These are phyloP conservation scores for Halcyon malimbica DNA, from an alignment of 2,113 vertebrate species.

Conservation along the genomic window DNA sequence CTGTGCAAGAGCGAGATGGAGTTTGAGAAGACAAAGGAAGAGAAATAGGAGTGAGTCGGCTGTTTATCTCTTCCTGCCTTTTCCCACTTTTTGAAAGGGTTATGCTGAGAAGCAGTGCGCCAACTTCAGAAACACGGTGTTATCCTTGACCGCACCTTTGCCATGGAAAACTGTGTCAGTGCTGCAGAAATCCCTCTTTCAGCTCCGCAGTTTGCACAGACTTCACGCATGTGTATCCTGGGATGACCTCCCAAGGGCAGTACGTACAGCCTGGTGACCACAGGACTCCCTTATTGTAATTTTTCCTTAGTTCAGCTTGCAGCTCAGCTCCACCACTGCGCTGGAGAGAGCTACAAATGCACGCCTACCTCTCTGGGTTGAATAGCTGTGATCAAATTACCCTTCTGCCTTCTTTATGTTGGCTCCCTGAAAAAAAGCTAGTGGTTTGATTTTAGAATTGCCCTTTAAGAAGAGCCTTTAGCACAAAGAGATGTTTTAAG, in stretches of 20 bases:
- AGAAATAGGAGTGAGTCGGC: accelerated
- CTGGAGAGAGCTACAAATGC: not conserved
- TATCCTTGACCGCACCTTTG: not conserved
- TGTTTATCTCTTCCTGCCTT: not conserved
- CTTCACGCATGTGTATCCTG: not conserved
- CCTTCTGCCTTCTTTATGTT: not conserved
- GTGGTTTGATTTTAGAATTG: not conserved
- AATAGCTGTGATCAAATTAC: not conserved
- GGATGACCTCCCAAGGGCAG: not conserved
- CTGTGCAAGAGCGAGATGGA: not conserved
- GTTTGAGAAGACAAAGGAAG: not conserved
- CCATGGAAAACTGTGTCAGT: not conserved
- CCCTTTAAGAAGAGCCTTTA: not conserved
- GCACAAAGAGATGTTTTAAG: not conserved
- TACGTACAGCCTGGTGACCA: not conserved
- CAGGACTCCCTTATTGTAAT: not conserved
- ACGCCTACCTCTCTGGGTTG: not conserved
- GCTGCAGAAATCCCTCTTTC: not conserved
- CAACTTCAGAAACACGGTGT: not conserved
- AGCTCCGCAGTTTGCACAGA: not conserved
- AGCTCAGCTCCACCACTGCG: accelerated
- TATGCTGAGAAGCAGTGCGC: not conserved
- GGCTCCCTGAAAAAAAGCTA: not conserved
- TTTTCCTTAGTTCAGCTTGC: not conserved
- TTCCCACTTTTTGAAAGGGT: not conserved